A percentile compares a stretch with the other conserved stretches of the same genome.
phyloP scores from a whole-genome alignment of 2,888 invertebrate genomes.

The Chymomyza fuscimana region DNA sequence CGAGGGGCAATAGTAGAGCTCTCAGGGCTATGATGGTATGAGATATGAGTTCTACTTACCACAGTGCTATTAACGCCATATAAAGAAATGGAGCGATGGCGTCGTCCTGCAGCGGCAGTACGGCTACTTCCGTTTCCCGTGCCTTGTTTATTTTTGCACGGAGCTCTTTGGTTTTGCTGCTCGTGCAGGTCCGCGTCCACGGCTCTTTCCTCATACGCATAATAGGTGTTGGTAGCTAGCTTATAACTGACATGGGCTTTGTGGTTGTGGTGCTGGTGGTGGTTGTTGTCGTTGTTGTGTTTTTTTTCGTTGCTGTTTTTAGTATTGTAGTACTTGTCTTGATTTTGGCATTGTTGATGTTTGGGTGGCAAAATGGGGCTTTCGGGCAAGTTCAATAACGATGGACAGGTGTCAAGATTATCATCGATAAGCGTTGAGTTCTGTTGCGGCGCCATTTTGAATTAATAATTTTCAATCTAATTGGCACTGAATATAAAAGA shows the following conservation, averaged over 20 bases:
- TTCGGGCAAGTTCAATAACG: conserved; percentile 69
- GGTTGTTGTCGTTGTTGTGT: conserved; percentile 24
- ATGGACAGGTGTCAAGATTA: conserved; percentile 70
- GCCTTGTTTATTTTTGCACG: conserved; percentile 55
- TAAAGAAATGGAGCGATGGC: conserved; percentile 72
- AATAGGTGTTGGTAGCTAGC: conserved; percentile 13
- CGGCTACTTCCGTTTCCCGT: conserved; percentile 56
- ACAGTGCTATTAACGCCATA: conserved; percentile 73
- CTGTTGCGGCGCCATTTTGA: conserved; percentile 74
- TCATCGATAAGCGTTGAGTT: conserved; percentile 78
- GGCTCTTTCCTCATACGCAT: conserved; percentile 10
- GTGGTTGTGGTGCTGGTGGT: conserved; percentile 11
- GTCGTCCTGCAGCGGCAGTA: conserved; percentile 47
- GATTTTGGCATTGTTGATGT: conserved; percentile 45
- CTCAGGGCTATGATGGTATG: not conserved
- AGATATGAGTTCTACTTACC: conserved; percentile 56
- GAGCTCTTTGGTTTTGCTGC: conserved; percentile 7
- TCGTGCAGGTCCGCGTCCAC: conserved; percentile 4
- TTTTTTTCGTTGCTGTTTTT: conserved; percentile 24
- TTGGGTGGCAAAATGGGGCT: conserved; percentile 76
- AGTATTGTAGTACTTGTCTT: conserved; percentile 38
- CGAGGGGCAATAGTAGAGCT: not conserved
- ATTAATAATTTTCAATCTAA: conserved; percentile 37
- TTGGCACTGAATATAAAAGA: conserved; percentile 55
- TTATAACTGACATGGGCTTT: conserved; percentile 7